These are phyloP conservation scores for Eolophus roseicapilla DNA, from an alignment of 2,113 vertebrate genomes.

Conservation along the genomic window DNA sequence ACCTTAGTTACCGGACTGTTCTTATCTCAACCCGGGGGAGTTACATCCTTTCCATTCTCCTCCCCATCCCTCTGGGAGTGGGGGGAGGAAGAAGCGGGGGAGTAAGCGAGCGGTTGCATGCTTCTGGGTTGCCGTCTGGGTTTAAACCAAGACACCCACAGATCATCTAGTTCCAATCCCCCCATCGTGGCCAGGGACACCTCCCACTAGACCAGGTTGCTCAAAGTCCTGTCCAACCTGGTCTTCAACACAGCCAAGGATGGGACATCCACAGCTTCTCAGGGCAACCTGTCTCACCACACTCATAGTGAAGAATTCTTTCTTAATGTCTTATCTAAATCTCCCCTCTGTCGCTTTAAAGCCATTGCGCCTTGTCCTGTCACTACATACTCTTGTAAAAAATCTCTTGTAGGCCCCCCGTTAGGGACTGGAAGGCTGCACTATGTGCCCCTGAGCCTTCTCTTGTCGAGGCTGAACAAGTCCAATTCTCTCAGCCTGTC, in stretches of 20 bases:
- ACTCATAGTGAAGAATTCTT: background rate
- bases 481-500: background rate
- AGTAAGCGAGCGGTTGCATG: background rate
- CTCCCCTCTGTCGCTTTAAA: background rate
- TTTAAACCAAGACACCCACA: too few relatives aligned
- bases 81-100: background rate
- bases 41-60: background rate
- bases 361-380: background rate
- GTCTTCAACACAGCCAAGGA: background rate
- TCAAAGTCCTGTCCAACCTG: background rate
- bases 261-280: background rate
- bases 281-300: background rate
- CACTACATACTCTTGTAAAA: background rate
- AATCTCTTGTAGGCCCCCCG: background rate
- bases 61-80: background rate
- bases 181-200: background rate
- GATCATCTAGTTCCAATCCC: too few relatives aligned
- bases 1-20: background rate
- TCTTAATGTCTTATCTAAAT: background rate
- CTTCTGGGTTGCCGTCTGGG: background rate
- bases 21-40: background rate
- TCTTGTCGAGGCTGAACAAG: background rate
- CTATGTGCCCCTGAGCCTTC: background rate
- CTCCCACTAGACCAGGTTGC: background rate
- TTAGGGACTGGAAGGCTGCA: background rate